Evolutionary conservation across 2,888 invertebrate genomes (phyloP), one percentile per base, ranked within the genome.

Genomic region (Venusia cambrica): DNA sequence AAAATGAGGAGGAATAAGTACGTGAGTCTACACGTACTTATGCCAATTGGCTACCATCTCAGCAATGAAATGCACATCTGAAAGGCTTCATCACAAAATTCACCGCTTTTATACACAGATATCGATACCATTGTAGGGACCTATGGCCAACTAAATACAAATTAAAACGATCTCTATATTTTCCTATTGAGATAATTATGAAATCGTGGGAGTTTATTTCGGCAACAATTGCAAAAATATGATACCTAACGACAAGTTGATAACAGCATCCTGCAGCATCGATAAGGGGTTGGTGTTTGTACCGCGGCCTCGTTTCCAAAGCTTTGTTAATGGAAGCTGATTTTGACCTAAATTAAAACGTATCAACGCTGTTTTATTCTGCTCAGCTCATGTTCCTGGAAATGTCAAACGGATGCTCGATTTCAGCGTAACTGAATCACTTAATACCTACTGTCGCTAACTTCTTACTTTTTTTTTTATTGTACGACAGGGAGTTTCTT

Each of bases 201-300:
- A 57, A 52, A 61, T 60, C 67, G 77, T 79, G 75, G 77, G 71
- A 73, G 79, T 79, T 75, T 75, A 83, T 84, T 85, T 87, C 85
- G 87, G 85, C 85, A 85, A 85, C 69, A 66, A 80, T 85, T 85
- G 87, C 87, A 85, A 85, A 85, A 85, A 85, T 78, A 64, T 80
- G 73, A 63, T 76, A 75, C 73, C 73, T 70, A 80, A 73, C 83
- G 81, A 78, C 80, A 80, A 77, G 67, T 77, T 76, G 87, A 87
- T 87, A 87, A 65, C 66, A 55, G 71, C 53, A 79, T 87, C 85
- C 87, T 80, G 83, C 62, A 58, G 54, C 49, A 53, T 51, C 54
- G 85, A 85, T 85, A 85, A 80, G 61, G 62, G 67, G 66, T 63
- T 61, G 64, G 53, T 73, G 77, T 68, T 67, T 70, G 67, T 72